Conservation (phyloP, 1,140 invertebrate species). For the Lucilia sericata region DNA sequence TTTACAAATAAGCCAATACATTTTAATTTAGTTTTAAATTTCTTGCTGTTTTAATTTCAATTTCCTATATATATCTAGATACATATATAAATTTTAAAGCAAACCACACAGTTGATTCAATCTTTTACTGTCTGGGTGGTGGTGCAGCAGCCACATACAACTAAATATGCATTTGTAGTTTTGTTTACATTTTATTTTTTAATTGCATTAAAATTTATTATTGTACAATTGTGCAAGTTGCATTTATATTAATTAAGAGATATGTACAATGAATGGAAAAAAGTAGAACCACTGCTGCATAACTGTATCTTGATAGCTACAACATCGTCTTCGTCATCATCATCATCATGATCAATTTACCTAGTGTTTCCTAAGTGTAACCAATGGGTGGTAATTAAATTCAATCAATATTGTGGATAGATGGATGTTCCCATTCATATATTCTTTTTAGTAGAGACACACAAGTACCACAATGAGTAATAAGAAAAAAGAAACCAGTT, state of each 20-base stretch:
- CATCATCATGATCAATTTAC: not conserved
- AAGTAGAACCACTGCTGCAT: not conserved
- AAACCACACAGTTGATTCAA: too few species aligned
- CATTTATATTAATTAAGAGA: conserved; percentile 16
- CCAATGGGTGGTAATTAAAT: conserved; percentile 40
- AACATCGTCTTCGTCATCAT: not conserved
- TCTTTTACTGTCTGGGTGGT: too few species aligned
- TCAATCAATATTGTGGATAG: not conserved
- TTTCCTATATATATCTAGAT: too few species aligned
- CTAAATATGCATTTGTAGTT: too few species aligned
- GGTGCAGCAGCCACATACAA: too few species aligned
- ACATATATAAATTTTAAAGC: too few species aligned
- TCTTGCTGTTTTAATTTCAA: too few species aligned
- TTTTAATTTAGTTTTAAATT: too few species aligned
- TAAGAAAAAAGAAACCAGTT: not conserved
- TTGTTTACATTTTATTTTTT: not conserved
- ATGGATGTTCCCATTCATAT: not conserved
- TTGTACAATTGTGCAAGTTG: conserved; percentile 10
- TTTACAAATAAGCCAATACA: too few species aligned
- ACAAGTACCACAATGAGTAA: not conserved
- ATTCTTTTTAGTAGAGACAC: too few species aligned
- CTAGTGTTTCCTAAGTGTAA: conserved; percentile 34
- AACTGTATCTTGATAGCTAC: not conserved
- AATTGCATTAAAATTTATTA: conserved; percentile 9
- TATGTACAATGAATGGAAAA: not conserved